phyloP scores from a whole-genome alignment of 2,797 vertebrate species.

The Enteromius viviparus region DNA sequence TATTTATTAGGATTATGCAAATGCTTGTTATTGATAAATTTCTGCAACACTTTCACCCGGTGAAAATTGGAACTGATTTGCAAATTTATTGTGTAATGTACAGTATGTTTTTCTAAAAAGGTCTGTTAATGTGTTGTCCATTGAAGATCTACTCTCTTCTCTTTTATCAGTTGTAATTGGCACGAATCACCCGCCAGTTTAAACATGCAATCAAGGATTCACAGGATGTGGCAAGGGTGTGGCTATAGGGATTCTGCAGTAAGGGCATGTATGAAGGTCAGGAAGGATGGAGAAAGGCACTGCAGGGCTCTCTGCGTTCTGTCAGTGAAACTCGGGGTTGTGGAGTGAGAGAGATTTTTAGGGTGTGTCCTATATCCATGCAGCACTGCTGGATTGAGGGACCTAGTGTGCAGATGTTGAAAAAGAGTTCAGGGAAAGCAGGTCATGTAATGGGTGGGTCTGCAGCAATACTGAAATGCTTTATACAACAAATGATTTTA shows the following conservation, averaged over 20 bases:
- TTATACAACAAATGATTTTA: background rate
- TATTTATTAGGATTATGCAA: background rate
- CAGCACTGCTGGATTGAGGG: slow-evolving; percentile 11
- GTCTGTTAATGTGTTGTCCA: background rate
- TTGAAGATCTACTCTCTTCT: background rate
- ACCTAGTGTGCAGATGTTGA: slow-evolving; percentile 17
- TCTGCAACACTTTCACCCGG: background rate
- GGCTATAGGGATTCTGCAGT: slow-evolving; percentile 42
- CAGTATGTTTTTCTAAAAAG: background rate
- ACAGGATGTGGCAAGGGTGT: slow-evolving; percentile 25
- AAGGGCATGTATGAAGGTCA: slow-evolving; percentile 49
- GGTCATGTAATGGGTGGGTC: slow-evolving; percentile 30
- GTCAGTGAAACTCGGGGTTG: slow-evolving; percentile 67
- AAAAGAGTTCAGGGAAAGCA: background rate
- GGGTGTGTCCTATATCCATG: slow-evolving; percentile 51
- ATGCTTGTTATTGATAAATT: background rate
- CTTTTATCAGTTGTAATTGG: background rate
- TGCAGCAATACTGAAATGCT: background rate
- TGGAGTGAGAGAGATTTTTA: slow-evolving; percentile 28
- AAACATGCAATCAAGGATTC: background rate
- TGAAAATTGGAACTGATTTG: background rate
- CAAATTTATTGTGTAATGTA: background rate
- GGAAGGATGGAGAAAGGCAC: slow-evolving; percentile 48
- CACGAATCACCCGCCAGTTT: background rate
- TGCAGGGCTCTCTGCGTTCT: slow-evolving; percentile 68